phyloP scores from a whole-genome alignment of 2,797 vertebrate species.

The Orientallactaga sibirica region DNA sequence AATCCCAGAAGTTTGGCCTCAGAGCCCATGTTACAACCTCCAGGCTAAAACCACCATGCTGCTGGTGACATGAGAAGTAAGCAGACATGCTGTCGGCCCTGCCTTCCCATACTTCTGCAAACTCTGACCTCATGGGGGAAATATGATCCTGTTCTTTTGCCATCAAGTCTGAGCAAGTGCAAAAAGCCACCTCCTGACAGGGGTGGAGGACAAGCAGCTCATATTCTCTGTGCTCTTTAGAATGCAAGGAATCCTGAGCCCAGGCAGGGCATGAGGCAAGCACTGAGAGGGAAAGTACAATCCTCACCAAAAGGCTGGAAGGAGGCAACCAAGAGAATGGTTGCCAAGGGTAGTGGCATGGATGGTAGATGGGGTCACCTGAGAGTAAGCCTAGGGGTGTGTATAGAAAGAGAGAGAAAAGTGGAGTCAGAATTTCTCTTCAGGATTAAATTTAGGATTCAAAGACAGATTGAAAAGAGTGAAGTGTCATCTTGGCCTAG shows the following conservation, averaged over 20 bases:
- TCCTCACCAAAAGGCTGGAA: not conserved
- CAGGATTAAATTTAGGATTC: not conserved
- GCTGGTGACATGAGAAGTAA: not conserved
- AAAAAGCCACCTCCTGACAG: not conserved
- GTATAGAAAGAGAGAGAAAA: not conserved
- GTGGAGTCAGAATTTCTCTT: not conserved
- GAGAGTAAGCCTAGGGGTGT: not conserved
- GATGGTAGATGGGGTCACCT: not conserved
- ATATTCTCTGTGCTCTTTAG: not conserved
- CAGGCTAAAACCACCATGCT: not conserved
- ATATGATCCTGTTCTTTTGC: not conserved
- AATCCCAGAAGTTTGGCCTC: not conserved
- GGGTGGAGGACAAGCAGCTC: not conserved
- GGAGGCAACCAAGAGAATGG: not conserved
- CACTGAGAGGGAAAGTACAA: not conserved
- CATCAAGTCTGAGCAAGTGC: not conserved
- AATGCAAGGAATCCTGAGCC: not conserved
- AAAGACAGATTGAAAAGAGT: not conserved
- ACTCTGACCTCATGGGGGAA: not conserved
- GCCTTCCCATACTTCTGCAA: not conserved
- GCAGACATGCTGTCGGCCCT: not conserved
- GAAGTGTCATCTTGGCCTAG: not conserved
- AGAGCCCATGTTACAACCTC: not conserved
- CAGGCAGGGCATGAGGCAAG: not conserved
- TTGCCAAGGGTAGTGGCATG: not conserved